phyloP scores from a whole-genome alignment of 2,113 vertebrate species.

The Otocyon megalotis region DNA sequence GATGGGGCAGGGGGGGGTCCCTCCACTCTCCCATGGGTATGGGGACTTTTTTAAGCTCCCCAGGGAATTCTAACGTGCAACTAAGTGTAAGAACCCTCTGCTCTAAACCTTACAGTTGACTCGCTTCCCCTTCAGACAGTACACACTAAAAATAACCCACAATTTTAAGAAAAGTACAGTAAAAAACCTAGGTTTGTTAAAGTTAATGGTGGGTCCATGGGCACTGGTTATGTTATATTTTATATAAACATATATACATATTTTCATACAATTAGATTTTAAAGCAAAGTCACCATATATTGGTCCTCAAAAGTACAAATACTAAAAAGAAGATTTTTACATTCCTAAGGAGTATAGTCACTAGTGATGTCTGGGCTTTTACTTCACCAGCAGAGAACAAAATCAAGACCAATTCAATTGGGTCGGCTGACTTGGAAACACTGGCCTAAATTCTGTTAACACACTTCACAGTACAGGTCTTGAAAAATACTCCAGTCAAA shows the following conservation, averaged over 20 bases:
- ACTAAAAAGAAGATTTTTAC: conserved; percentile 34
- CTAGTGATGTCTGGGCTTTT: background rate
- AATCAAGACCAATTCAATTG: conserved; percentile 8
- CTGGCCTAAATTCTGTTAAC: background rate
- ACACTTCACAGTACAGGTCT: background rate
- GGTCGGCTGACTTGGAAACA: conserved; percentile 38
- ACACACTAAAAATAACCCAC: conserved; percentile 16
- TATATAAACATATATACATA: background rate
- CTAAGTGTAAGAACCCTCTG: background rate
- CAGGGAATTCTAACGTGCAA: background rate
- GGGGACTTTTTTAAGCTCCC: conserved; percentile 8
- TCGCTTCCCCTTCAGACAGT: background rate
- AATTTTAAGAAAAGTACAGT: conserved; percentile 14
- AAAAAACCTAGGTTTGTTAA: conserved; percentile 19
- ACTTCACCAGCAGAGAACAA: background rate
- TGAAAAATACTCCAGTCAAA: conserved; percentile 44
- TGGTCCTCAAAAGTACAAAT: conserved; percentile 34
- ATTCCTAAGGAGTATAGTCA: background rate
- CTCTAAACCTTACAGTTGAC: background rate
- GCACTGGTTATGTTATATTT: background rate
- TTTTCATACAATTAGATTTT: conserved; percentile 24
- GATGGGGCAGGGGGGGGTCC: background rate
- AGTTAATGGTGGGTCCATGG: background rate
- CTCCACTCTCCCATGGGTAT: background rate
- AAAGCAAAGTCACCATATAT: background rate